Conservation (phyloP, 64 coral and sea anemone species). For the Porites australiensis region DNA sequence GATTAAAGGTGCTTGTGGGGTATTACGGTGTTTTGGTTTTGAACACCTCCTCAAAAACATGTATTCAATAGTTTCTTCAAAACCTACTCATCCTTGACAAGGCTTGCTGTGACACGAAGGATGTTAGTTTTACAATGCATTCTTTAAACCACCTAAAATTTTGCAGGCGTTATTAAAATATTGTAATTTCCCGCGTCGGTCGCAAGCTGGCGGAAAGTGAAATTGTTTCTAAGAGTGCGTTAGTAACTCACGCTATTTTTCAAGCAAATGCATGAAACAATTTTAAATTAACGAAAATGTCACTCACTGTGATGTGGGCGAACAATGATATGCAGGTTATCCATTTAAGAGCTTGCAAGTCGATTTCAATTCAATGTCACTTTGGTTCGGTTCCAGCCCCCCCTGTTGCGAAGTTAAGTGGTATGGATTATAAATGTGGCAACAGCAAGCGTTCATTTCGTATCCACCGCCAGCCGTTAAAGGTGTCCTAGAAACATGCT, state of each 20-base stretch:
- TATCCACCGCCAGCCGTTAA: not conserved
- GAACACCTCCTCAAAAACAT: not conserved
- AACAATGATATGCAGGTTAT: constrained; percentile 22
- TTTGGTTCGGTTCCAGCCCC: constrained; percentile 50
- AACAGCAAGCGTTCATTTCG: not conserved
- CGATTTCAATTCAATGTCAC: not conserved
- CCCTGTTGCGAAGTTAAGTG: not conserved
- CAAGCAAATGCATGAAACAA: not conserved
- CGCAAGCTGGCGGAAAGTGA: not conserved
- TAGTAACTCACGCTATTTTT: not conserved
- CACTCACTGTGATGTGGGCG: not conserved
- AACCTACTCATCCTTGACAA: not conserved
- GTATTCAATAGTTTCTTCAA: constrained; percentile 3
- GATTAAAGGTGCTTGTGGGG: not conserved
- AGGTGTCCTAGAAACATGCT: not conserved
- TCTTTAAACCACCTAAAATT: not conserved
- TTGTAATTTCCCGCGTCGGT: not conserved
- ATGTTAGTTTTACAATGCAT: not conserved
- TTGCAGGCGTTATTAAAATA: not conserved
- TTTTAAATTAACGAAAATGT: not conserved
- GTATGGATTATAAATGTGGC: constrained; percentile 24
- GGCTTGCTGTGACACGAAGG: too few species aligned
- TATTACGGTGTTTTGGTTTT: not conserved
- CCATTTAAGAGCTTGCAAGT: constrained; percentile 14
- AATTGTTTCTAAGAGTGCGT: not conserved